Evolutionary conservation across 2,797 vertebrate species (phyloP).

Genomic region (Eidolon dupreanum): DNA sequence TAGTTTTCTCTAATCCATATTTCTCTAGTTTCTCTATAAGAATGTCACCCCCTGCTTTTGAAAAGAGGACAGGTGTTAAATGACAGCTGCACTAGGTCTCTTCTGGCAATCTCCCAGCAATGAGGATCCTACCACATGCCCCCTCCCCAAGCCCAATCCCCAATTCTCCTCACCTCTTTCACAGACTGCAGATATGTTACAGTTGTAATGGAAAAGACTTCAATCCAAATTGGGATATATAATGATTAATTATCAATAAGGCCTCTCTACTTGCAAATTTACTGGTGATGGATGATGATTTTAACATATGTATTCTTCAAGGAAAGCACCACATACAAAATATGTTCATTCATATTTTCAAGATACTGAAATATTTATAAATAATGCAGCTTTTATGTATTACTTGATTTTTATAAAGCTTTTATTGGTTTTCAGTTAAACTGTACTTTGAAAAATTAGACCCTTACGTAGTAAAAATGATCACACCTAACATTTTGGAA

Average conservation of each 20-base stretch:
- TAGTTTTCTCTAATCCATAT: constrained; percentile 66
- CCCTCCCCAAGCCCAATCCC: background rate
- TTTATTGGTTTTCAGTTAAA: background rate
- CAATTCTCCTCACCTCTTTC: constrained; percentile 40
- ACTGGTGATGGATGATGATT: background rate
- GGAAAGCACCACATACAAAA: background rate
- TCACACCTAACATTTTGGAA: background rate
- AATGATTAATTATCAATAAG: background rate
- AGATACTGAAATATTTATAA: background rate
- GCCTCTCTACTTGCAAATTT: background rate
- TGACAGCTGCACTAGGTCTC: constrained; percentile 74
- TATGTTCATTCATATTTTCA: background rate
- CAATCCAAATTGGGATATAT: background rate
- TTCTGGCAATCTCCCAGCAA: constrained; percentile 56
- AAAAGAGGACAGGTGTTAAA: constrained; percentile 75
- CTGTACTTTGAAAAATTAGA: background rate
- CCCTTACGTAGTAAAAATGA: background rate
- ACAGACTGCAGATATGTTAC: background rate
- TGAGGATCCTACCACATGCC: background rate
- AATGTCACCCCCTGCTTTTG: constrained; percentile 71
- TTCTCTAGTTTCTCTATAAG: constrained; percentile 79
- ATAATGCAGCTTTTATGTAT: background rate
- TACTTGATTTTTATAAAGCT: background rate
- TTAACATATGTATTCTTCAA: background rate
- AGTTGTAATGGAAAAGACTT: background rate